A percentile compares a stretch with the other conserved stretches of the same genome.
These are phyloP conservation scores for Hipparchia semele DNA, from an alignment of 2,888 invertebrate genomes.

Conservation along the genomic window DNA sequence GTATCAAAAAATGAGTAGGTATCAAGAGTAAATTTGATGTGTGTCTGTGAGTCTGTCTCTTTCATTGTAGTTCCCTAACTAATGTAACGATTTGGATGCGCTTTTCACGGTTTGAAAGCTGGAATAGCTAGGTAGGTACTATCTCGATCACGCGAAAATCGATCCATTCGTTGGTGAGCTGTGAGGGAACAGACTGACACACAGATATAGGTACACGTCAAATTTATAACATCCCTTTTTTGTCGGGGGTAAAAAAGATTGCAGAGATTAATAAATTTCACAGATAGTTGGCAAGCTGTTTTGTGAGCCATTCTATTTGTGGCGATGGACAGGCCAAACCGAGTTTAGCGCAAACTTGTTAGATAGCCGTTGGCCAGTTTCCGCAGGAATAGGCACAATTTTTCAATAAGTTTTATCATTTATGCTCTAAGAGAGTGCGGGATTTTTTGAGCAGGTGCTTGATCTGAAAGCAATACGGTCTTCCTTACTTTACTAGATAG, in stretches of 20 bases:
- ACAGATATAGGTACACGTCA: no score
- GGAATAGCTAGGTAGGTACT: no score
- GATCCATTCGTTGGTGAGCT: no score
- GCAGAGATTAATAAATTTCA: constrained; percentile 8
- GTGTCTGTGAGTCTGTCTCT: no score
- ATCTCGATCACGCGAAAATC: no score
- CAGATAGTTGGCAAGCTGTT: constrained; percentile 23
- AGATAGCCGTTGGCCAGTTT: constrained; percentile 18
- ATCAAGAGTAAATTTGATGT: no score
- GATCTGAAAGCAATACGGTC: not conserved
- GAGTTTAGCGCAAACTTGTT: constrained; percentile 25
- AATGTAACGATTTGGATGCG: no score
- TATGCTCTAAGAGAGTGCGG: not conserved
- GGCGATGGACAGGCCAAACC: constrained; percentile 20
- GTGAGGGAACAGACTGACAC: no score
- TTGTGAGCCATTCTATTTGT: constrained; percentile 21
- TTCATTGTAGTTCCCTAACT: no score
- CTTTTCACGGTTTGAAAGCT: no score
- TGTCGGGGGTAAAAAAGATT: not conserved
- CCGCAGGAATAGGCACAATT: constrained; percentile 22
- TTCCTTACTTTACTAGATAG: not conserved
- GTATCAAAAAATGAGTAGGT: no score
- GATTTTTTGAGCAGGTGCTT: not conserved
- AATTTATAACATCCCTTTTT: no score
- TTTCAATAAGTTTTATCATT: constrained; percentile 17